Evolutionary conservation across 2,888 invertebrate species (phyloP).

Genomic region (Xanthorhoe designata): DNA sequence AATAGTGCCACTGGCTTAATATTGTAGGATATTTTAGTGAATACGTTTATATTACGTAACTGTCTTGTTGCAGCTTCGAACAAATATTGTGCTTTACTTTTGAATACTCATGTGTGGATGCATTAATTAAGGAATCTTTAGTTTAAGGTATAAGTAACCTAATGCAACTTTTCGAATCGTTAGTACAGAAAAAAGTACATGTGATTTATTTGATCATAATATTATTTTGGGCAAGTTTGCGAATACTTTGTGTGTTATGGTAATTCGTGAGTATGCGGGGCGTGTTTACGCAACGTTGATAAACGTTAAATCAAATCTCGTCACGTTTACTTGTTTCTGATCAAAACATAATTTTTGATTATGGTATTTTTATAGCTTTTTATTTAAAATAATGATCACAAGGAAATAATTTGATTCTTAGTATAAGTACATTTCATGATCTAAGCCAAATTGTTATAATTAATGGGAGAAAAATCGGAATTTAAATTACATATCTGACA

Average conservation of each 20-base stretch:
- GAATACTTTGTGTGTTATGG: slow-evolving; percentile 25
- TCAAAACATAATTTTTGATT: slow-evolving; percentile 56
- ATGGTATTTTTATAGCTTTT: slow-evolving; percentile 50
- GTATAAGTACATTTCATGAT: slow-evolving; percentile 73
- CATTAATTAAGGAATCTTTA: slow-evolving; percentile 64
- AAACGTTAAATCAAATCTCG: slow-evolving; percentile 43
- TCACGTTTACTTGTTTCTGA: slow-evolving; percentile 48
- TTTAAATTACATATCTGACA: slow-evolving; percentile 86
- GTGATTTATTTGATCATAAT: slow-evolving; percentile 78
- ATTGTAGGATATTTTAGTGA: slow-evolving; percentile 64
- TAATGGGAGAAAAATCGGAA: slow-evolving; percentile 84
- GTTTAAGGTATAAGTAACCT: slow-evolving; percentile 40
- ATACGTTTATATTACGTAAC: slow-evolving; percentile 59
- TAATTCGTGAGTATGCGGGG: slow-evolving; percentile 52
- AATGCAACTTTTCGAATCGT: slow-evolving; percentile 75
- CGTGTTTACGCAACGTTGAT: slow-evolving; percentile 47
- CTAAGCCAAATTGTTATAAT: slow-evolving; percentile 79
- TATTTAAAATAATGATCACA: slow-evolving; percentile 45
- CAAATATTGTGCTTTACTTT: slow-evolving; percentile 83
- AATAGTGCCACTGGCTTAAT: slow-evolving; percentile 81
- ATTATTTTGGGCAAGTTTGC: slow-evolving; percentile 62
- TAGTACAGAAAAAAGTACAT: slow-evolving; percentile 84
- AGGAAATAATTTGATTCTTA: slow-evolving; percentile 61
- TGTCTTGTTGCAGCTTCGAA: slow-evolving; percentile 83
- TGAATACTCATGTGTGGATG: slow-evolving; percentile 85